These are phyloP conservation scores for Arothron firmamentum DNA, from an alignment of 2,113 vertebrate species.

Conservation along the genomic window DNA sequence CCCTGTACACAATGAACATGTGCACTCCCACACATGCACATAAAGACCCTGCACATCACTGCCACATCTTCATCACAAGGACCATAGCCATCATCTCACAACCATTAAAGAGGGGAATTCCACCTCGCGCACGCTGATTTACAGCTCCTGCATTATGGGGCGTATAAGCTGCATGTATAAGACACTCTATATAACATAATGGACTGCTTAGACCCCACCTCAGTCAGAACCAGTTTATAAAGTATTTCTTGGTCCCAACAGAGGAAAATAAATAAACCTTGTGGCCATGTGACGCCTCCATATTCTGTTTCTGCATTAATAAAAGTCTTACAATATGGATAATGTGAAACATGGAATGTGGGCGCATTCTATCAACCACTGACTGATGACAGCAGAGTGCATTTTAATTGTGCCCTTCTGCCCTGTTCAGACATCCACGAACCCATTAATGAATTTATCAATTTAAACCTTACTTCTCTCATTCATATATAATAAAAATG, in stretches of 20 bases:
- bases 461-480: conserved; percentile 12
- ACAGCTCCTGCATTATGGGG: conserved; percentile 30
- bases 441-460: conserved; percentile 4
- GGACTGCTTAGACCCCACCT: neutral
- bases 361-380: conserved; percentile 10
- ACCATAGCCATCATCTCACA: conserved; percentile 36
- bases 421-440: conserved; percentile 6
- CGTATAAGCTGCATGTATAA: conserved; percentile 4
- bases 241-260: neutral
- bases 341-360: conserved; percentile 3
- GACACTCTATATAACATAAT: conserved; percentile 3
- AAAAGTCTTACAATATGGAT: neutral
- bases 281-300: neutral
- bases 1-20: conserved; percentile 20
- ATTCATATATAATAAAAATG: neutral
- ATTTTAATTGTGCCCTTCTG: conserved; percentile 32
- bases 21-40: conserved; percentile 13
- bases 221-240: neutral
- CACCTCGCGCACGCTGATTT: conserved; percentile 42
- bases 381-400: conserved; percentile 23
- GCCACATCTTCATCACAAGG: conserved; percentile 31
- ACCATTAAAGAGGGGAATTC: conserved; percentile 63
- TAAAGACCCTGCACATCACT: conserved; percentile 11
- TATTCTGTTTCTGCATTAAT: neutral
- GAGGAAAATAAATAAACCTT: neutral